Evolutionary conservation across 2,888 invertebrate genomes (phyloP), one percentile per base, ranked within the genome.

Genomic region (Chydorus sphaericus): DNA sequence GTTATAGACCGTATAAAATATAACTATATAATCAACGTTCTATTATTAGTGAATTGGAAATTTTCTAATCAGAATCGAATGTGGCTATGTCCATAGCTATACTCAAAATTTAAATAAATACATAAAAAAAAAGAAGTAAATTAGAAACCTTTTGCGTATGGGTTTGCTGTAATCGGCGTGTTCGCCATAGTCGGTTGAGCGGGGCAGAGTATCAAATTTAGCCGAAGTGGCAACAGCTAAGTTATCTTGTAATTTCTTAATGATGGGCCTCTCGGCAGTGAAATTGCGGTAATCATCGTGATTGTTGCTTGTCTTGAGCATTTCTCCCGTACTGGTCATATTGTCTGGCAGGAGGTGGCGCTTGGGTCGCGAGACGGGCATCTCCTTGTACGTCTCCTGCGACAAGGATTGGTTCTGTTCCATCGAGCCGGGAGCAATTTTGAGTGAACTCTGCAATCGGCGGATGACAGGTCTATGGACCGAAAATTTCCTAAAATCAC

Each of bases 171-270:
- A 53, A 3, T 53, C 38, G 28, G 20, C 38, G 26, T 53, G 53
- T 20, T 36, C 53, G 29, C 28, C 28, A 16, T 37, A 53, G 10
- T 53, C 53, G 7, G 16, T 36, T 28, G 31, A 36, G 33, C 16
- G 26, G 16, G 48, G 23, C 11, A 28, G 23, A 5, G 20, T 14
- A 14, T 20, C 44, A 28, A 44, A 44, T 23, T 44, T 44, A n/a
- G 44, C 44, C 44, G 28, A n/a, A 28, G 23, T 23, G 14, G 44
- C 26, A 3, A 44, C 28, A n/a, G 44, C 44, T 16, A 55, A 26
- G 16, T 48, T 48, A 18, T 55, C 55, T 48, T 49, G 31, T 3
- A 55, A 26, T 33, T 49, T 55, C 28, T 55, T 55, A n/a, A 48
- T 10, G 7, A 49, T 26, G 4, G 48, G 48, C 11, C 37, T 28